phyloP scores from a whole-genome alignment of 2,888 invertebrate genomes.

The Chaetogeoica ovagalla region DNA sequence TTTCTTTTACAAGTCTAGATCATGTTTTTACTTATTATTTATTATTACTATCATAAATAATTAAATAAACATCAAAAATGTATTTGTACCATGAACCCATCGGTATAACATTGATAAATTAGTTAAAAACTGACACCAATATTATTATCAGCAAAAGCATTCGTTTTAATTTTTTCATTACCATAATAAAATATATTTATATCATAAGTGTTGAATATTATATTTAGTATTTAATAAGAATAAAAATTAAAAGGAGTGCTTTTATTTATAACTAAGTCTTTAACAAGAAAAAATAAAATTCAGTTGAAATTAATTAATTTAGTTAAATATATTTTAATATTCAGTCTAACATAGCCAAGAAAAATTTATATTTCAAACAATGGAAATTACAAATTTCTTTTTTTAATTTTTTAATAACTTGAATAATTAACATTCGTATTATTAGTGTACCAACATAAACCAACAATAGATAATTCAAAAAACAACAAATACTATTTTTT shows the following conservation, averaged over 20 bases:
- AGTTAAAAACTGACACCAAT: slow-evolving; percentile 40
- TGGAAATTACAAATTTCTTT: background rate
- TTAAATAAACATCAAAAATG: slow-evolving; percentile 27
- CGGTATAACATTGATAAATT: slow-evolving; percentile 33
- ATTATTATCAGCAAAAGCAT: slow-evolving; percentile 40
- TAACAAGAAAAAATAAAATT: slow-evolving; percentile 24
- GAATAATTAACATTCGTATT: background rate
- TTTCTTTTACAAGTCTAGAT: slow-evolving; percentile 12
- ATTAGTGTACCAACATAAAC: background rate
- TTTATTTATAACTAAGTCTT: slow-evolving; percentile 16
- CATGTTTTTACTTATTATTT: no score
- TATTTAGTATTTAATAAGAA: slow-evolving; percentile 16
- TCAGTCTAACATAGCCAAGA: slow-evolving; percentile 34
- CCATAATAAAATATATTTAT: slow-evolving; percentile 29
- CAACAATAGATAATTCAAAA: background rate
- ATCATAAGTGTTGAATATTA: slow-evolving; percentile 21
- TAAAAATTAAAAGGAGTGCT: slow-evolving; percentile 5
- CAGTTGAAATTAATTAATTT: background rate
- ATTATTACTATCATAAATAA: slow-evolving; percentile 20
- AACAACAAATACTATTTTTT: background rate
- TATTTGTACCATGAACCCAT: slow-evolving; percentile 43
- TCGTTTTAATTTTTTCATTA: slow-evolving; percentile 27
- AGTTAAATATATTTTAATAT: slow-evolving; percentile 12
- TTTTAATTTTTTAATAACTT: background rate
- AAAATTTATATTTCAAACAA: background rate